phyloP scores from a whole-genome alignment of 2,888 invertebrate genomes.

The Drosophila nr. fundita region DNA sequence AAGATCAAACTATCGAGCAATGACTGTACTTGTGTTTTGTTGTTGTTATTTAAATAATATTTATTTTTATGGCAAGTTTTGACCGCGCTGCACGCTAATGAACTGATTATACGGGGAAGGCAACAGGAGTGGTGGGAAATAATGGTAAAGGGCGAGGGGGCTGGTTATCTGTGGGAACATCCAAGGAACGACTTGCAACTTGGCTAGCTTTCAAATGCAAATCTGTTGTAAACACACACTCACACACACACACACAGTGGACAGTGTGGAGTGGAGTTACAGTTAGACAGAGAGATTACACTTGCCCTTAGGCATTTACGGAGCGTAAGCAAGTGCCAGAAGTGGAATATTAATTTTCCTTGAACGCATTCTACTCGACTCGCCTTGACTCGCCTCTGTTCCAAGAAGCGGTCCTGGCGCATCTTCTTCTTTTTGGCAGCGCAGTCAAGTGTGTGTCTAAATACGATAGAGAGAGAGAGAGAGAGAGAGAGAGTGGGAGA shows the following conservation, averaged over 20 bases:
- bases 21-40: slow-evolving; percentile 11
- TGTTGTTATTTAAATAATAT: slow-evolving; percentile 9
- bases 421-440: slow-evolving; percentile 7
- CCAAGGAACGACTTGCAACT: slow-evolving; percentile 9
- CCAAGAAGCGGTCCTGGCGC: neutral
- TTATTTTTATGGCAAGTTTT: slow-evolving; percentile 30
- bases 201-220: slow-evolving; percentile 61
- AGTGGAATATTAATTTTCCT: slow-evolving; percentile 79
- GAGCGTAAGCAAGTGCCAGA: slow-evolving; percentile 80
- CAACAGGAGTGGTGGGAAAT: too few relatives aligned
- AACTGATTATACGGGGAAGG: slow-evolving; percentile 65
- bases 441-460: slow-evolving; percentile 58
- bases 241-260: slow-evolving; percentile 7
- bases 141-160: neutral
- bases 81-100: slow-evolving; percentile 58
- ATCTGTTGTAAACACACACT: slow-evolving; percentile 52
- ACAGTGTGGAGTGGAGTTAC: slow-evolving; percentile 17
- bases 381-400: neutral
- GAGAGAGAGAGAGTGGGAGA: fast-evolving
- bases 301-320: slow-evolving; percentile 71
- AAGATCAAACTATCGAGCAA: neutral
- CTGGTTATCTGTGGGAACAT: neutral
- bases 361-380: slow-evolving; percentile 54
- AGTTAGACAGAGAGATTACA: slow-evolving; percentile 58
- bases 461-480: neutral